Evolutionary conservation across 1,140 invertebrate genomes (phyloP).

Genomic region (Tribolium castaneum): DNA sequence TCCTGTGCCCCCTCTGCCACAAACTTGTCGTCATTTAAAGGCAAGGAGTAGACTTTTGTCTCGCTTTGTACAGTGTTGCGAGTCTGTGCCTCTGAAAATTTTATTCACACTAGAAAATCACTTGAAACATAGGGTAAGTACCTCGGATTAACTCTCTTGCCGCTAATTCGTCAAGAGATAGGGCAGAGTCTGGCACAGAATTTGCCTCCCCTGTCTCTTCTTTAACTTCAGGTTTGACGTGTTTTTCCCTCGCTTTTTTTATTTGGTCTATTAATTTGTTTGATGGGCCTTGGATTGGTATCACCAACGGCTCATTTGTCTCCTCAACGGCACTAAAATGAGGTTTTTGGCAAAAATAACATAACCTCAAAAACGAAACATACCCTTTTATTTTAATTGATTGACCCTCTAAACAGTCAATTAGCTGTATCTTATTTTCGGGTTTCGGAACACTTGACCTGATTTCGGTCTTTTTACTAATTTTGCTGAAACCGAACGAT

Average conservation of each 20-base stretch:
- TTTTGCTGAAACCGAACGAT: slow-evolving; percentile 82
- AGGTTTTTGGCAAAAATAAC: slow-evolving; percentile 45
- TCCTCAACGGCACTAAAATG: slow-evolving; percentile 68
- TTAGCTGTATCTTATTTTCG: slow-evolving; percentile 71
- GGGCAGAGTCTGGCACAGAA: slow-evolving; percentile 56
- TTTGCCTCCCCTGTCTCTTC: slow-evolving; percentile 59
- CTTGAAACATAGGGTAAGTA: slow-evolving; percentile 21
- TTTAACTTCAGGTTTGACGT: slow-evolving; percentile 52
- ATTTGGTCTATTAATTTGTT: slow-evolving; percentile 65
- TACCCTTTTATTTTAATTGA: slow-evolving; percentile 79
- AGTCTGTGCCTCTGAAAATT: slow-evolving; percentile 57
- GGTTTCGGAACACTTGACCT: slow-evolving; percentile 63
- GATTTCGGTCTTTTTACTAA: slow-evolving; percentile 72
- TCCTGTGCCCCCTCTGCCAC: slow-evolving; percentile 56
- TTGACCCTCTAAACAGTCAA: slow-evolving; percentile 80
- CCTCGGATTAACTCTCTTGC: slow-evolving; percentile 63
- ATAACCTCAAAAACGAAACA: slow-evolving; percentile 57
- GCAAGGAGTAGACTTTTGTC: slow-evolving; percentile 53
- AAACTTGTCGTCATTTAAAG: slow-evolving; percentile 46
- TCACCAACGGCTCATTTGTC: slow-evolving; percentile 70
- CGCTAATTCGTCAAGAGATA: slow-evolving; percentile 69
- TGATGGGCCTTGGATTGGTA: slow-evolving; percentile 69
- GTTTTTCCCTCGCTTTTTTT: slow-evolving; percentile 52
- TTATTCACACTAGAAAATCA: slow-evolving; percentile 14
- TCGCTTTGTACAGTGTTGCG: slow-evolving; percentile 51